Percentiles rank a stretch among this genome's conserved stretches.
phyloP scores from a whole-genome alignment of 1,140 invertebrate species.

The Dinothrombium tinctorium region DNA sequence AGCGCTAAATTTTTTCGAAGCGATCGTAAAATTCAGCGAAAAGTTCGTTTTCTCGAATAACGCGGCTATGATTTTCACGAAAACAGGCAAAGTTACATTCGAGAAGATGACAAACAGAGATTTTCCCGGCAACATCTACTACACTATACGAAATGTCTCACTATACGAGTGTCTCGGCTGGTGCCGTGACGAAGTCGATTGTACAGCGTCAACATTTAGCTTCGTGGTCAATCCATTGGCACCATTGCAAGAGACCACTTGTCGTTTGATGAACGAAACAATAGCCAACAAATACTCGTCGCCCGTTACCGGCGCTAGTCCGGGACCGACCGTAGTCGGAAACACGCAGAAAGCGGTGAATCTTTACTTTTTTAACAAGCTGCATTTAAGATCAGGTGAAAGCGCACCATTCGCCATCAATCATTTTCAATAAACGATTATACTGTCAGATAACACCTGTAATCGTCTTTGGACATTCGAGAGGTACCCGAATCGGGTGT shows the following conservation, averaged over 20 bases:
- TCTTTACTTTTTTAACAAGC: constrained; percentile 84
- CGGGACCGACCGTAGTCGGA: background rate
- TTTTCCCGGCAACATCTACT: constrained; percentile 68
- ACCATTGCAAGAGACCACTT: constrained; percentile 70
- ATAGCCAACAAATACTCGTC: constrained; percentile 39
- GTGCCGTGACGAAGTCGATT: constrained; percentile 72
- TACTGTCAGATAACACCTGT: constrained; percentile 29
- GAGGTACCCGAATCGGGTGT: constrained; percentile 68
- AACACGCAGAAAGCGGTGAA: constrained; percentile 54
- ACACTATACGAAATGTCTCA: constrained; percentile 69
- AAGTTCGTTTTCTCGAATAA: too few relatives aligned
- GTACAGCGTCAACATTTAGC: constrained; percentile 67
- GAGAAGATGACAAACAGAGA: constrained; percentile 79
- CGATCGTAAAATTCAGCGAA: too few relatives aligned
- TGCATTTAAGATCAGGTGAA: constrained; percentile 56
- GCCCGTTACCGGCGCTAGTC: background rate
- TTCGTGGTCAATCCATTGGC: constrained; percentile 74
- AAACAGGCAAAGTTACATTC: constrained; percentile 34
- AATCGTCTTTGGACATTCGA: constrained; percentile 76
- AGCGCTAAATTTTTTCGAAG: too few relatives aligned
- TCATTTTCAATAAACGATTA: background rate
- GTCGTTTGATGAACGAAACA: constrained; percentile 74
- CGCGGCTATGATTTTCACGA: too few relatives aligned
- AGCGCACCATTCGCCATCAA: background rate
- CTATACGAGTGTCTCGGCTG: constrained; percentile 81